Percentiles rank a stretch among this genome's conserved stretches.
Evolutionary conservation across 1,140 invertebrate genomes (phyloP).

Genomic region (Bombus terrestris): DNA sequence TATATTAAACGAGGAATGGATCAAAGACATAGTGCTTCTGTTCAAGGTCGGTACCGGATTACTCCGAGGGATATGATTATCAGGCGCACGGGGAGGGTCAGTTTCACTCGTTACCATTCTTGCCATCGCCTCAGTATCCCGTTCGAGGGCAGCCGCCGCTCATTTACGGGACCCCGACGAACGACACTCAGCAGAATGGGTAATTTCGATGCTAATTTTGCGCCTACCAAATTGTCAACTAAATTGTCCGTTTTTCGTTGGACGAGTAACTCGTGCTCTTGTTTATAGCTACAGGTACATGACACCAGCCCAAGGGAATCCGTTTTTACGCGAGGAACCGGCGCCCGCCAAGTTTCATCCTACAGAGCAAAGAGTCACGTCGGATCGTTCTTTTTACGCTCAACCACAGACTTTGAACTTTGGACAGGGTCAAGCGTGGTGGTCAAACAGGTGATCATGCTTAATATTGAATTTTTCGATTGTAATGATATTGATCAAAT

Average conservation of each 20-base stretch:
- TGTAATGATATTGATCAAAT: background rate
- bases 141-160: conserved; percentile 55
- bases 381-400: conserved; percentile 21
- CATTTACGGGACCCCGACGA: conserved; percentile 66
- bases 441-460: conserved; percentile 70
- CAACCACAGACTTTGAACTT: conserved; percentile 45
- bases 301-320: conserved; percentile 53
- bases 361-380: conserved; percentile 13
- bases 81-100: conserved; percentile 65
- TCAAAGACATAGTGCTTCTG: conserved; percentile 3
- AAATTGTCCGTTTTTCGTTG: background rate
- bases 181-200: conserved; percentile 62
- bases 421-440: conserved; percentile 63
- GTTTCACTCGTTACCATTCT: conserved; percentile 63
- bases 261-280: background rate
- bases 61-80: conserved; percentile 75
- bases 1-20: background rate
- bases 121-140: conserved; percentile 43
- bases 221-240: background rate
- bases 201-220: conserved; percentile 40
- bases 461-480: background rate
- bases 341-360: conserved; percentile 35
- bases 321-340: conserved; percentile 38
- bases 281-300: conserved; percentile 60
- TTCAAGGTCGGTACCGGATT: conserved; percentile 64